Conservation (phyloP, 2,113 vertebrate species). For the Peromyscus polionotus region DNA sequence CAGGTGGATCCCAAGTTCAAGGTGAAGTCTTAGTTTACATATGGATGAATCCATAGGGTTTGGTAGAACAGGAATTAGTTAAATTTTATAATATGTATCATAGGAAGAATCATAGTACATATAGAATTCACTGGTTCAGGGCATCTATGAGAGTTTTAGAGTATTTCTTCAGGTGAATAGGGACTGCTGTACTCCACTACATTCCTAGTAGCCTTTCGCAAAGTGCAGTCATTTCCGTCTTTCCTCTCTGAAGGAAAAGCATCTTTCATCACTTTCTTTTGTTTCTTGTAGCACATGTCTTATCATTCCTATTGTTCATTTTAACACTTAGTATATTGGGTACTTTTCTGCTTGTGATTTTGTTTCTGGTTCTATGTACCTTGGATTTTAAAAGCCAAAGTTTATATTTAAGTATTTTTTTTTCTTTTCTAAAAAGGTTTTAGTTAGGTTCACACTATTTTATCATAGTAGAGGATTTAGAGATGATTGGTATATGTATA, state of each 20-base stretch:
- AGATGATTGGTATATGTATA: neutral
- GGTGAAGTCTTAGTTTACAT: neutral
- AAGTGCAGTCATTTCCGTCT: neutral
- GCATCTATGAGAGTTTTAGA: neutral
- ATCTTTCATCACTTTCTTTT: constrained; percentile 19
- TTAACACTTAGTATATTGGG: neutral
- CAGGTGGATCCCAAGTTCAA: neutral
- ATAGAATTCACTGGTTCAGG: neutral
- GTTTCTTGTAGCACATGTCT: neutral
- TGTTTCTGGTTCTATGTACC: constrained; percentile 6
- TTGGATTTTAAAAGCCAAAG: neutral
- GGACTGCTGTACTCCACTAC: neutral
- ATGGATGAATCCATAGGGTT: neutral
- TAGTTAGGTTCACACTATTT: neutral
- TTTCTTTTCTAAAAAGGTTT: neutral
- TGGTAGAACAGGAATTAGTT: neutral
- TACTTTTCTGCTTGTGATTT: neutral
- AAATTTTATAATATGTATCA: neutral
- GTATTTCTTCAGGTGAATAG: neutral
- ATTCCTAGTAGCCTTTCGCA: constrained; percentile 31
- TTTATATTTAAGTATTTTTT: neutral
- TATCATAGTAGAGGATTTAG: neutral
- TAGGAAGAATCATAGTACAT: neutral
- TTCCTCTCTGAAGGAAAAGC: constrained; percentile 15
- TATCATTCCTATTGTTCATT: neutral